phyloP scores from a whole-genome alignment of 2,797 vertebrate genomes.

The Dromococcyx pavoninus region DNA sequence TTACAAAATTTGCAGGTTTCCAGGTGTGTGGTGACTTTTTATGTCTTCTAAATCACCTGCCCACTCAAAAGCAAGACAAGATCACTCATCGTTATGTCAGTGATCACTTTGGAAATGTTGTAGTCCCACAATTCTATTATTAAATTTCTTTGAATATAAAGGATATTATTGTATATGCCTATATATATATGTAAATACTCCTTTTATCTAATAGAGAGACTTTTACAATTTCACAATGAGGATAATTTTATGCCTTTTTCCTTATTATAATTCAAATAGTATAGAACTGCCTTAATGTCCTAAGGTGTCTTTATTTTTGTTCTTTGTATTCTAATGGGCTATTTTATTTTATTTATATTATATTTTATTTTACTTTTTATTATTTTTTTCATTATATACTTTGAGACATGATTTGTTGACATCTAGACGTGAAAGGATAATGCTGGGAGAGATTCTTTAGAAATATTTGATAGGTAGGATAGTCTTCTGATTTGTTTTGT shows the following conservation, averaged over 20 bases:
- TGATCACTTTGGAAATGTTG: accelerated
- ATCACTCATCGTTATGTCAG: background rate
- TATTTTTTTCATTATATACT: background rate
- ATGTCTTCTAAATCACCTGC: background rate
- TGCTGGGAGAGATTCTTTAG: background rate
- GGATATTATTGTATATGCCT: background rate
- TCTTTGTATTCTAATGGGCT: background rate
- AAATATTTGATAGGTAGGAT: background rate
- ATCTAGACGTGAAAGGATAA: background rate
- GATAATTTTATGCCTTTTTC: background rate
- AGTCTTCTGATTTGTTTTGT: background rate
- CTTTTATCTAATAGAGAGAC: background rate
- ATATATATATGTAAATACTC: background rate
- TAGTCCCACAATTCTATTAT: background rate
- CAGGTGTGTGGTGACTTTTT: background rate
- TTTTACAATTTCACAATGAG: background rate
- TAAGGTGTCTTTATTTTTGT: background rate
- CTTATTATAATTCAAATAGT: background rate
- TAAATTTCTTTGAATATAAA: background rate
- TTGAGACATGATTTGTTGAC: background rate
- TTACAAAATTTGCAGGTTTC: background rate
- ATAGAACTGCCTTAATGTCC: background rate
- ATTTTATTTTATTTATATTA: background rate
- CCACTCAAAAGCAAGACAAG: background rate
- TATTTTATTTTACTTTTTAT: background rate